A percentile compares a stretch with the other conserved stretches of the same genome.
phyloP scores from a whole-genome alignment of 53 echinoderm and acorn worm genomes.

The Holothuria leucospilota region DNA sequence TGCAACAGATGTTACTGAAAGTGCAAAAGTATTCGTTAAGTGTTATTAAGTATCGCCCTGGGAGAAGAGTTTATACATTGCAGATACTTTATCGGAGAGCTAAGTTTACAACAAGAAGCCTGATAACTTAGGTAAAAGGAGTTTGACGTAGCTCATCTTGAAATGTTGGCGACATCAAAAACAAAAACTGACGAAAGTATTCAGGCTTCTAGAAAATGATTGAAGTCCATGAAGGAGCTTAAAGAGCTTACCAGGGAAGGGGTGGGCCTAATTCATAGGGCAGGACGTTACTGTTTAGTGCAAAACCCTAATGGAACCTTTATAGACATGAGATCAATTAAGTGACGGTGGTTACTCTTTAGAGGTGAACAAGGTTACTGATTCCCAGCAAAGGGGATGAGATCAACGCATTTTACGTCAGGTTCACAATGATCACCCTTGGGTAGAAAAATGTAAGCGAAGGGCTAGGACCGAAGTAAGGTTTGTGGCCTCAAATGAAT shows the following conservation, averaged over 20 bases:
- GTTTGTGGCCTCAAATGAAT: conserved; percentile 68
- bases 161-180: neutral
- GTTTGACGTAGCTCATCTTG: neutral
- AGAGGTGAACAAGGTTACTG: conserved; percentile 37
- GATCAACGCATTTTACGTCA: conserved; percentile 42
- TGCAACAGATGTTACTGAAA: conserved; percentile 65
- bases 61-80: conserved; percentile 53
- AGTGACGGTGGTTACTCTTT: conserved; percentile 50
- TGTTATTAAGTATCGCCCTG: conserved; percentile 56
- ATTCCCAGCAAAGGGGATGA: conserved; percentile 12
- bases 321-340: conserved; percentile 56
- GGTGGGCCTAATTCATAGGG: conserved; percentile 38
- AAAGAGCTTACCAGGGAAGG: neutral
- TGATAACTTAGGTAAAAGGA: conserved; percentile 34
- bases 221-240: conserved; percentile 21
- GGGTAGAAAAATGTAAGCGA: conserved; percentile 55
- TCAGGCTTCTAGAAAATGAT: conserved; percentile 43
- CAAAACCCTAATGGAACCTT: conserved; percentile 62
- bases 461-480: conserved; percentile 46
- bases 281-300: neutral
- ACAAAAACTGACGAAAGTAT: neutral
- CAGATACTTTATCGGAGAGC: conserved; percentile 44
- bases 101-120: conserved; percentile 11
- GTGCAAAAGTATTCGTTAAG: conserved; percentile 56
- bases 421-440: conserved; percentile 57